These are phyloP conservation scores for Mercenaria mercenaria DNA, from an alignment of 1,140 invertebrate genomes.

Conservation along the genomic window DNA sequence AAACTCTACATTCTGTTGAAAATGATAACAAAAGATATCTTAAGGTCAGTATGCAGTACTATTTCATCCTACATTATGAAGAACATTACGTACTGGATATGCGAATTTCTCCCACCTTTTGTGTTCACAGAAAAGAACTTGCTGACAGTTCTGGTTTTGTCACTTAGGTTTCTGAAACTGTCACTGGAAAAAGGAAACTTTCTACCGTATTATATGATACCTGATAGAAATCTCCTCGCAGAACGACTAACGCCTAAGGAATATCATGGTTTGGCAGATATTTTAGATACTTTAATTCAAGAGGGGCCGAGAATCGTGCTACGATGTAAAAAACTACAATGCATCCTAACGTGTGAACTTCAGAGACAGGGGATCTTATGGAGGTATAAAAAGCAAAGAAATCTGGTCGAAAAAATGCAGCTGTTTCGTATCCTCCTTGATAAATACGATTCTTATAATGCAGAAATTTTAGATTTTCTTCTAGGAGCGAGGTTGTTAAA, in stretches of 20 bases:
- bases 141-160: not conserved
- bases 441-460: no score
- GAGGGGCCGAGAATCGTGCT: no score
- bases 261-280: no score
- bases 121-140: not conserved
- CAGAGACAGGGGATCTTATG: no score
- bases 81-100: constrained; percentile 18
- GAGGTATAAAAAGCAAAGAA: no score
- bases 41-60: not conserved
- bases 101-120: not conserved
- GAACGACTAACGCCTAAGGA: not conserved
- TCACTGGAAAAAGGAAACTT: not conserved
- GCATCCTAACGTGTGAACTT: no score
- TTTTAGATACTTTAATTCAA: no score
- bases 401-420: no score
- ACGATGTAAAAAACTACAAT: no score
- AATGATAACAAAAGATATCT: constrained; percentile 5
- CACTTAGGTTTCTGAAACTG: not conserved
- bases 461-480: no score
- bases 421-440: no score
- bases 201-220: not conserved
- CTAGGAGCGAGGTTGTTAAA: no score
- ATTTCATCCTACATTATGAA: constrained; percentile 34
- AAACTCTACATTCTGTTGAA: constrained; percentile 43
- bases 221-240: not conserved